A percentile compares a stretch with the other conserved stretches of the same genome.
Conservation (phyloP, 2,113 vertebrate species). For the Nothoprocta pentlandii region DNA sequence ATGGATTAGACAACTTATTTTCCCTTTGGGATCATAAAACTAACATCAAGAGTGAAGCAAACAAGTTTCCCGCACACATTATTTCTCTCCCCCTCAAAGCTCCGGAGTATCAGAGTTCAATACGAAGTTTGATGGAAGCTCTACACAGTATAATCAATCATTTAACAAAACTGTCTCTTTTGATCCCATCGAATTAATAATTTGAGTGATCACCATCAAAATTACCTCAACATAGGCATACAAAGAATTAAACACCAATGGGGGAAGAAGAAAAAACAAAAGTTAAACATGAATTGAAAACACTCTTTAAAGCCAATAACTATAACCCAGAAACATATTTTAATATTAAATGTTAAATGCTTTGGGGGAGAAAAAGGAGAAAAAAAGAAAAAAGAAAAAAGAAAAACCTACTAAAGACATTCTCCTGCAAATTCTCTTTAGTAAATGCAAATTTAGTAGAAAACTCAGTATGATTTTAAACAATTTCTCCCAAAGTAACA, state of each 20-base stretch:
- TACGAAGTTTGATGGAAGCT: not conserved
- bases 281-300: not conserved
- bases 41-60: constrained; percentile 63
- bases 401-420: not conserved
- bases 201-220: not conserved
- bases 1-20: constrained; percentile 33
- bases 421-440: not conserved
- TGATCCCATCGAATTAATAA: not conserved
- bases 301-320: not conserved
- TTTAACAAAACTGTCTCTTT: constrained; percentile 26
- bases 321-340: not conserved
- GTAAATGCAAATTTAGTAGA: constrained; percentile 14
- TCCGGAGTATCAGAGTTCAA: constrained; percentile 32
- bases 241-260: not conserved
- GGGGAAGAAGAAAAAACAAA: not conserved
- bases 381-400: not conserved
- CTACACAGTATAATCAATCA: constrained; percentile 46
- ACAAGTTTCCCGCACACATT: constrained; percentile 55
- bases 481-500: constrained; percentile 22
- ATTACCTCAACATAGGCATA: not conserved
- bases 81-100: constrained; percentile 32
- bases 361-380: not conserved
- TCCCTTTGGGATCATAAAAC: constrained; percentile 25
- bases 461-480: constrained; percentile 18
- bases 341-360: not conserved